These are phyloP conservation scores for Enteromius trimaculatus DNA, from an alignment of 2,797 vertebrate genomes.

Conservation along the genomic window DNA sequence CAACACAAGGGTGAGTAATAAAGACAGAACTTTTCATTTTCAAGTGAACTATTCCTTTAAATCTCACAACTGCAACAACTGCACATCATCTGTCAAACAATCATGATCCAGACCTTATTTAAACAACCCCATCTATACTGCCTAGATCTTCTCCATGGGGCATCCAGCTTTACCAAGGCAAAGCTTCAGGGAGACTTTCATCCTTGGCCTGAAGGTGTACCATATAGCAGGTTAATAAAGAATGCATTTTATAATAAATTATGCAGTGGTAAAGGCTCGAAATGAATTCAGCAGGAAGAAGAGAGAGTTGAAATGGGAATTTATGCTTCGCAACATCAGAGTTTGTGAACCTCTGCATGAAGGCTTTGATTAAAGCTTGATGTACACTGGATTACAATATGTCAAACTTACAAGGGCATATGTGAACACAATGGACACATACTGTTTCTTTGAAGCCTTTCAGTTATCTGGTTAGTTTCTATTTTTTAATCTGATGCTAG, in stretches of 20 bases:
- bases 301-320: slow-evolving; percentile 40
- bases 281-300: slow-evolving; percentile 45
- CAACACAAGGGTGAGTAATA: not conserved
- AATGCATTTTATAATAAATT: slow-evolving; percentile 65
- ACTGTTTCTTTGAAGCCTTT: slow-evolving; percentile 8
- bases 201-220: slow-evolving; percentile 36
- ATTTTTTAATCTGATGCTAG: not conserved
- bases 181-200: slow-evolving; percentile 46
- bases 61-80: not conserved
- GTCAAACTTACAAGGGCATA: slow-evolving; percentile 31
- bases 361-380: slow-evolving; percentile 43
- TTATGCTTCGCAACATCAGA: slow-evolving; percentile 22
- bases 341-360: slow-evolving; percentile 22
- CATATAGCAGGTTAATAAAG: slow-evolving; percentile 61
- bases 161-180: slow-evolving; percentile 21
- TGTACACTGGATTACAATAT: slow-evolving; percentile 38
- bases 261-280: slow-evolving; percentile 37
- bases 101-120: slow-evolving; percentile 38
- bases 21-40: not conserved
- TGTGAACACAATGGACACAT: not conserved
- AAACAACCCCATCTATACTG: slow-evolving; percentile 37
- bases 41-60: slow-evolving; percentile 24
- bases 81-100: slow-evolving; percentile 26
- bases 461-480: not conserved
- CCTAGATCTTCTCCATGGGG: slow-evolving; percentile 11